phyloP scores from a whole-genome alignment of 1,140 invertebrate genomes.

The Caenorhabditis tropicalis region DNA sequence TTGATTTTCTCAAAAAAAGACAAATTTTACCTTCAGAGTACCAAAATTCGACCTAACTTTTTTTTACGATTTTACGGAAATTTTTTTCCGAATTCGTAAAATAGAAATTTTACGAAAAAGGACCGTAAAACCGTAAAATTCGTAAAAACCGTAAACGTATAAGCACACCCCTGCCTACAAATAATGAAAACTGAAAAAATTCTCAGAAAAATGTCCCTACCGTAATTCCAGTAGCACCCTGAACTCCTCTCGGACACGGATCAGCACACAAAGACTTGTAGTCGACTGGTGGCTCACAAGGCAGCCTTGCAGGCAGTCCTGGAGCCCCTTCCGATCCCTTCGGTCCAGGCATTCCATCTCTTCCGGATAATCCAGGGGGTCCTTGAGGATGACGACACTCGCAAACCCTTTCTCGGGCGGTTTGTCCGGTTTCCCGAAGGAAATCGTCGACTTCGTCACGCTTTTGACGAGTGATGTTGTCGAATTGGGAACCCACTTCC shows the following conservation, averaged over 20 bases:
- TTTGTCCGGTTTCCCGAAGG: constrained; percentile 17
- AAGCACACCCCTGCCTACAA: too few species aligned
- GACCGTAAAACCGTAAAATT: too few species aligned
- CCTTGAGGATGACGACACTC: constrained; percentile 48
- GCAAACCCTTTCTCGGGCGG: not conserved
- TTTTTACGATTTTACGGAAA: too few species aligned
- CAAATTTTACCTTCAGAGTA: too few species aligned
- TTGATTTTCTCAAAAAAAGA: too few species aligned
- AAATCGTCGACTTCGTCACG: constrained; percentile 21
- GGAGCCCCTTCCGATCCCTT: constrained; percentile 58
- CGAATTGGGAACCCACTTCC: not conserved
- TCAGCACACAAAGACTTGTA: constrained; percentile 48
- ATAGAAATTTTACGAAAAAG: too few species aligned
- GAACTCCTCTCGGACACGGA: constrained; percentile 51
- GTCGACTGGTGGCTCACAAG: constrained; percentile 54
- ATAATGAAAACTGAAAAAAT: too few species aligned
- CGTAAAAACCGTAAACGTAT: too few species aligned
- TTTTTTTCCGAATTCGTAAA: too few species aligned
- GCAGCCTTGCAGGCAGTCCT: constrained; percentile 65
- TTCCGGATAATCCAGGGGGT: constrained; percentile 47
- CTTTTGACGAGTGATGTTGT: not conserved
- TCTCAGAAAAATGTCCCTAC: not conserved
- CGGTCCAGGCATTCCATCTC: constrained; percentile 47
- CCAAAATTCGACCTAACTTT: too few species aligned
- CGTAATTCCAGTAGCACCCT: constrained; percentile 31